Percentiles rank a stretch among this genome's conserved stretches.
phyloP scores from a whole-genome alignment of 2,888 invertebrate genomes.

The Didymodactylos carnosus region DNA sequence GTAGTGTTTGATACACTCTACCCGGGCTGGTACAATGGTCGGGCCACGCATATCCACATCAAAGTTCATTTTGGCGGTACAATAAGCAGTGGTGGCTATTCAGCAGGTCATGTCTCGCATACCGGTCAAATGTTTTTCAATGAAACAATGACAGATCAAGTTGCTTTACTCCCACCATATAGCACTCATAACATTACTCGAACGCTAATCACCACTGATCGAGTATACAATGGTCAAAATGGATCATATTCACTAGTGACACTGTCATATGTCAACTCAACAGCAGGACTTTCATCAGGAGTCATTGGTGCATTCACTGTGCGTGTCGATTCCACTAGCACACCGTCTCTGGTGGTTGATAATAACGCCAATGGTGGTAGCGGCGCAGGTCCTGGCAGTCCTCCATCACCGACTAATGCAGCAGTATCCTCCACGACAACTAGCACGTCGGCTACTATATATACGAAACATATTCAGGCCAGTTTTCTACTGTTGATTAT shows the following conservation, averaged over 20 bases:
- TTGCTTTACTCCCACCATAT: not conserved
- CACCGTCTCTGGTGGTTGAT: no score
- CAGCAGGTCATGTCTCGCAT: not conserved
- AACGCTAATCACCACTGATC: not conserved
- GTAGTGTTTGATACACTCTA: not conserved
- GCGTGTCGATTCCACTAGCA: no score
- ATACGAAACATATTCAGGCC: no score
- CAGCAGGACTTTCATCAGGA: no score
- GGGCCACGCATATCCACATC: not conserved
- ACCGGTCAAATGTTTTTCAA: not conserved
- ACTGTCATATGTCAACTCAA: no score
- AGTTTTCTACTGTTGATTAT: no score
- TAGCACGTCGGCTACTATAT: no score
- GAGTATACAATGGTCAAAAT: not conserved
- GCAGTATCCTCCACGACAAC: no score
- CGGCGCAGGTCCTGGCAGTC: no score
- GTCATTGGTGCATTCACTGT: no score
- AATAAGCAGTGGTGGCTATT: not conserved
- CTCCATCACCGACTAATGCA: no score
- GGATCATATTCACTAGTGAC: not conserved
- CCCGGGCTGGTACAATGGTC: not conserved
- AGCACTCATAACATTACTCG: not conserved
- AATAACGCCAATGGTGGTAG: no score
- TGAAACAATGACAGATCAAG: not conserved
- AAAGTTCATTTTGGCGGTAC: not conserved